Evolutionary conservation across 2,797 vertebrate species (phyloP).

Genomic region (Helostoma temminkii): DNA sequence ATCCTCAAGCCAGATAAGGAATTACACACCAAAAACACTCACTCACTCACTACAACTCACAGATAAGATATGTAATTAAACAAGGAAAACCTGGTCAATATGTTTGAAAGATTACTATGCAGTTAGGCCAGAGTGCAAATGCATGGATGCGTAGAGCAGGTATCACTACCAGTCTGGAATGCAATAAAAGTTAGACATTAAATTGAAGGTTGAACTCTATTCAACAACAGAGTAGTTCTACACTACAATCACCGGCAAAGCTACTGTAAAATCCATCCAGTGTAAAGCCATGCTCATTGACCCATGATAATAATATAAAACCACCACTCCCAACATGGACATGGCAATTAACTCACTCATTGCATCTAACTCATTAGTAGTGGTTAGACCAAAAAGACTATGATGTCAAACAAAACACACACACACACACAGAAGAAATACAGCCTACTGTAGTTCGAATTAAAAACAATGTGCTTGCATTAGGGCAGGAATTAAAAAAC

Average conservation of each 20-base stretch:
- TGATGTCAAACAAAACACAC: conserved; percentile 38
- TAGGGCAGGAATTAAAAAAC: conserved; percentile 16
- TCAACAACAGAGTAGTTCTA: conserved; percentile 36
- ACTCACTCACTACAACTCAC: no score
- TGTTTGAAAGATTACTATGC: background rate
- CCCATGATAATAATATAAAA: conserved; percentile 69
- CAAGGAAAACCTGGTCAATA: no score
- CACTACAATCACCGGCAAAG: conserved; percentile 35
- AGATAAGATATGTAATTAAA: no score
- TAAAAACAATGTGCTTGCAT: conserved; percentile 14
- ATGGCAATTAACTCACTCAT: conserved; percentile 75
- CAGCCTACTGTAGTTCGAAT: conserved; percentile 3
- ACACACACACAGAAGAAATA: conserved; percentile 9
- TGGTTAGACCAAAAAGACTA: conserved; percentile 34
- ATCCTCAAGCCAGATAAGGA: no score
- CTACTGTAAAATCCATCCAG: conserved; percentile 58
- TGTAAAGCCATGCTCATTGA: conserved; percentile 71
- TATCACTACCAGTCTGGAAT: conserved; percentile 19
- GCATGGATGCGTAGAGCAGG: background rate
- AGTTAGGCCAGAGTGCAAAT: conserved; percentile 8
- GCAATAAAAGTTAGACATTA: no score
- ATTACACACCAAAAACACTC: no score
- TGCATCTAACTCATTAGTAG: conserved; percentile 58
- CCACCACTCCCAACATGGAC: conserved; percentile 63
- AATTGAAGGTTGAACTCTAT: conserved; percentile 43